Evolutionary conservation across 2,797 vertebrate genomes (phyloP), one percentile per base, ranked within the genome.

Genomic region (Odontamblyopus lacepedii): DNA sequence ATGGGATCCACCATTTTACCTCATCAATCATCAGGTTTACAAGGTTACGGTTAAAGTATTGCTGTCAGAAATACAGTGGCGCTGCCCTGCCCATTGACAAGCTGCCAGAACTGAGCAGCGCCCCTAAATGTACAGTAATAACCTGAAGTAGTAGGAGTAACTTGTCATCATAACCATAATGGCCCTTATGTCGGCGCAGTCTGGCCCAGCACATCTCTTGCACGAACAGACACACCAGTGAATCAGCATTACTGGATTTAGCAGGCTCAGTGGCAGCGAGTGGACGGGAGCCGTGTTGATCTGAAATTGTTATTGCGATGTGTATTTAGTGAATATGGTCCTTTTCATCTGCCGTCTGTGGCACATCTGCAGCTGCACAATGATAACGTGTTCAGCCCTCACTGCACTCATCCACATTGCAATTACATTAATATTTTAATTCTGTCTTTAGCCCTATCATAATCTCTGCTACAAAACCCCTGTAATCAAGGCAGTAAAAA

Each of bases 1-100:
- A 38, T 53, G 63, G 74, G 68, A 75, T 44, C 80, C 32, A 76
- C 59, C 61, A 68, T 69, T 83, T 29, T 48, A 48, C 44, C 44
- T 32, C 60, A 63, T 35, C 15, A 13, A 32, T 30, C 5, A 16
- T 35, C 56, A 59, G 44, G 13, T 48, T 48, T 48, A 16, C 13
- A 48, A 15, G 44, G 44, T 48, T 48, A 48, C 15, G 44, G 44
- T 48, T 48, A 48, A 48, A 16, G 44, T 16, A 48, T 48, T 15
- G 44, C 44, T 48, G 44, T 48, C 44, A 48, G 44, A 48, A 13
- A 6, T 12, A 48, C 13, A 48, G 44, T 48, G 1, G 44, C 44
- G 4, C 12, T 13, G 4, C 13, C 41, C 44, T 48, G 44, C 44
- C 44, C 44, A 15, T 16, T 4, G 13, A 48, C 13, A 48, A 48